Evolutionary conservation across 2,888 invertebrate genomes (phyloP).

Genomic region (Oxycera nigricornis): DNA sequence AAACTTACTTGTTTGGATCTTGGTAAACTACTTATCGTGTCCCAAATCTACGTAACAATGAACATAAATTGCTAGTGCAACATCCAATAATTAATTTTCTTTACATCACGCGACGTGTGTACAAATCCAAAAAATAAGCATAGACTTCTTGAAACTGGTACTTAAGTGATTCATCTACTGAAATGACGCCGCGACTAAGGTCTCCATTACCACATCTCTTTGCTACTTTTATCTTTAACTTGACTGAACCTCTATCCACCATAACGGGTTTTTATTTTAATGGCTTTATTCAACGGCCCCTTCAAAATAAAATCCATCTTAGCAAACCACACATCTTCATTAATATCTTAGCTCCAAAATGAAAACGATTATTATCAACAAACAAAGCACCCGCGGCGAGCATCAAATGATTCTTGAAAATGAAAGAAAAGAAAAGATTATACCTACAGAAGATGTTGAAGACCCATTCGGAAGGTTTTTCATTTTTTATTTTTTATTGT

Average conservation of each 20-base stretch:
- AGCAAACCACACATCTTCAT: constrained; percentile 10
- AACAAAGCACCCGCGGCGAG: constrained; percentile 14
- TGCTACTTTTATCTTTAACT: neutral
- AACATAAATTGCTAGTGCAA: neutral
- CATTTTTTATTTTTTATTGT: too few species aligned
- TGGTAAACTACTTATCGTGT: neutral
- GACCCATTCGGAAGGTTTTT: too few species aligned
- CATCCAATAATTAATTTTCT: neutral
- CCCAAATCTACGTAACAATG: neutral
- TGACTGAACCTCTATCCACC: constrained; percentile 30
- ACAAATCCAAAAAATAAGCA: neutral
- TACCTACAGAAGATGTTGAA: neutral
- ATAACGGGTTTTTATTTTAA: constrained; percentile 24
- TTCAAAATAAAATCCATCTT: neutral
- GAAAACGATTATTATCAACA: constrained; percentile 11
- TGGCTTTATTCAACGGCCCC: constrained; percentile 17
- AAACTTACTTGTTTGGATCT: too few species aligned
- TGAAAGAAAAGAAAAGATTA: neutral
- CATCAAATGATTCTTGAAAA: neutral
- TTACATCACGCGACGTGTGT: neutral
- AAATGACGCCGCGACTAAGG: neutral
- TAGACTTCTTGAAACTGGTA: neutral
- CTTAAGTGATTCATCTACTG: constrained; percentile 17
- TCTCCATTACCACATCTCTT: neutral
- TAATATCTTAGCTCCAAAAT: neutral